Evolutionary conservation across 2,797 vertebrate genomes (phyloP), one percentile per base, ranked within the genome.

Genomic region (Pseudochirops corinnae): DNA sequence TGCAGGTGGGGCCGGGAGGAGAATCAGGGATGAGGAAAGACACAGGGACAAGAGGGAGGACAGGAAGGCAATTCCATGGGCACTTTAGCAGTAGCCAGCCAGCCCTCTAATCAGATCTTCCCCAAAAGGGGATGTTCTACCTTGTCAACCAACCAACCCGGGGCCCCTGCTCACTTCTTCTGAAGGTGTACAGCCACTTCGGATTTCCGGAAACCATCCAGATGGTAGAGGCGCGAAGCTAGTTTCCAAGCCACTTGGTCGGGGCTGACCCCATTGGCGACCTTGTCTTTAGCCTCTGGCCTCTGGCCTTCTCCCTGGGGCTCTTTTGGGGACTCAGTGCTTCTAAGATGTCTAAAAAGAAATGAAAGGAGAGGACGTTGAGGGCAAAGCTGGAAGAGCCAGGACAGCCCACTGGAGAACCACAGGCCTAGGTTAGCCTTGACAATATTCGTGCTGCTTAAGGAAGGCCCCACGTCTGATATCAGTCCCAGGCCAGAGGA

Each of bases 151-250:
- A 82, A 26, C 39, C 74, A 46, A 39, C 74, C 21, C 55, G 16
- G 16, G 90, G 31, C 4, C 90, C 99, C 99, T 98, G 99, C 99
- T 99, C 99, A 99, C 99, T 99, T 99, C 98, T 99, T 99, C 98
- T 99, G 99, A n/a, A 99, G 96, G 98, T 99, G 99, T 62, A 98
- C 98, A 57, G 99, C 99, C 98, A 99, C 99, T 56, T 99, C 99
- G 0, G 99, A 99, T 39, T 98, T 99, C 50, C 98, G 98, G 98
- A 99, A 98, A 29, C 99, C 99, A 0, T 99, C 99, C 98, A 99
- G 97, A 29, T 97, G 98, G 94, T 98, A 99, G 53, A 99, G 99
- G 60, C 98, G 98, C 0, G 99, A 96, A 0, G 99, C 99, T 94
- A 99, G 98, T 74, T 91, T 98, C 98, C 96, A 98, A 98, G 98